Conservation (phyloP, 2,888 invertebrate species). For the Coelinius sp. region DNA sequence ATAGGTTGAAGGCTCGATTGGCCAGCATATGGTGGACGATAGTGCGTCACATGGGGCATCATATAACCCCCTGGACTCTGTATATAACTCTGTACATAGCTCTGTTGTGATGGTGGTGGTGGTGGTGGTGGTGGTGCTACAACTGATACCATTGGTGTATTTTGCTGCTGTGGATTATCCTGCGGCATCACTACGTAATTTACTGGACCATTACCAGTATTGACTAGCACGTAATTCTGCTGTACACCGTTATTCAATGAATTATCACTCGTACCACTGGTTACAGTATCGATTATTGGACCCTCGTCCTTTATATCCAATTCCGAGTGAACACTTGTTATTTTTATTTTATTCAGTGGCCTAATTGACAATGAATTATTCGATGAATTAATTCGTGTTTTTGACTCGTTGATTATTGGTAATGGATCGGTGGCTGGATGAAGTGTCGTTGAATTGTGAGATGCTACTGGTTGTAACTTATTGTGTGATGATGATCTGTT, state of each 20-base stretch:
- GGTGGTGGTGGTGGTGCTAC: slow-evolving; percentile 45
- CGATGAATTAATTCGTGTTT: not conserved
- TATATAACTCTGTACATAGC: slow-evolving; percentile 48
- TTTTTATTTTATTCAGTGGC: slow-evolving; percentile 25
- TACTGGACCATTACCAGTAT: slow-evolving; percentile 47
- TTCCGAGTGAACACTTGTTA: slow-evolving; percentile 63
- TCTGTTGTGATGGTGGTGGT: not conserved
- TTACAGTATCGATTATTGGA: slow-evolving; percentile 55
- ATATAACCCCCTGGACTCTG: slow-evolving; percentile 53
- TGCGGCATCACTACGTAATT: slow-evolving; percentile 59
- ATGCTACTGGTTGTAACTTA: slow-evolving; percentile 52
- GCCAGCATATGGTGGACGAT: slow-evolving; percentile 28
- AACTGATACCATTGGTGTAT: slow-evolving; percentile 29
- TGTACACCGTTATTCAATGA: slow-evolving; percentile 43
- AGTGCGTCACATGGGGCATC: slow-evolving; percentile 37
- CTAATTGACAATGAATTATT: slow-evolving; percentile 2
- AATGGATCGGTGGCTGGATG: slow-evolving; percentile 17
- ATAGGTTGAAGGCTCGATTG: slow-evolving; percentile 25
- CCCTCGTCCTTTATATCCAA: slow-evolving; percentile 66
- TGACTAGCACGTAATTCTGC: slow-evolving; percentile 54
- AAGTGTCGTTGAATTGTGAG: slow-evolving; percentile 7
- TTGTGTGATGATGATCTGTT: slow-evolving; percentile 58
- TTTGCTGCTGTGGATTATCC: slow-evolving; percentile 38
- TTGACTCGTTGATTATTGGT: not conserved
- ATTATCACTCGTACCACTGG: slow-evolving; percentile 32